phyloP scores from a whole-genome alignment of 2,888 invertebrate genomes.

The Drosophila formosana region DNA sequence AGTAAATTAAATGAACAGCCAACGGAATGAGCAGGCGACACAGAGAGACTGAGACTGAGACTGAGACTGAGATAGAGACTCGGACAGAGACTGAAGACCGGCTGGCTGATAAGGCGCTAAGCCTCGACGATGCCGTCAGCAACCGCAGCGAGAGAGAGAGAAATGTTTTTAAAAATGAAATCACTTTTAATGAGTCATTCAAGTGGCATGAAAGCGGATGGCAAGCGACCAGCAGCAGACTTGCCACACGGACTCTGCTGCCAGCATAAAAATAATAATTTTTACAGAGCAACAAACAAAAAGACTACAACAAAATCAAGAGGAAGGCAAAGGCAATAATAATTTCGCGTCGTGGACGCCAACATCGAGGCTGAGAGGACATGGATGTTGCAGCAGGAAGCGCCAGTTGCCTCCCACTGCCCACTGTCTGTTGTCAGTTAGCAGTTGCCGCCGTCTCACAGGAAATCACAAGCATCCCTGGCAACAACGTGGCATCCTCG shows the following conservation, averaged over 20 bases:
- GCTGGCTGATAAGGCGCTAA: conserved; percentile 58
- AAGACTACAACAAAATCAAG: conserved; percentile 15
- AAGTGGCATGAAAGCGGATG: conserved; percentile 70
- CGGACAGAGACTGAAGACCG: conserved; percentile 8
- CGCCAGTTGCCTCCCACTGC: conserved; percentile 27
- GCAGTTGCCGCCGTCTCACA: conserved; percentile 36
- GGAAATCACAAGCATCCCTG: conserved; percentile 69
- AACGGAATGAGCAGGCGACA: conserved; percentile 4
- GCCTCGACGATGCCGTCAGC: conserved; percentile 58
- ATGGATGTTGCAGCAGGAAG: conserved; percentile 68
- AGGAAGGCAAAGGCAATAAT: conserved; percentile 70
- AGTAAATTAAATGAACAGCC: conserved; percentile 72
- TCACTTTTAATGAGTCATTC: conserved; percentile 81
- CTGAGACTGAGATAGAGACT: neutral
- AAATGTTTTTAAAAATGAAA: conserved; percentile 78
- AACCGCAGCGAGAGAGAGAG: conserved; percentile 61
- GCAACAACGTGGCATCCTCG: conserved; percentile 48
- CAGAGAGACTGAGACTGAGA: conserved; percentile 2
- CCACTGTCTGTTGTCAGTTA: conserved; percentile 27
- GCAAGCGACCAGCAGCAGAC: conserved; percentile 14
- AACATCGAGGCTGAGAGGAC: conserved; percentile 24
- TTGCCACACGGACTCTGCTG: conserved; percentile 27
- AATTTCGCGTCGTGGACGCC: conserved; percentile 68
- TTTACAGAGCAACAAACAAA: conserved; percentile 63
- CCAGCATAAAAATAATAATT: conserved; percentile 72